phyloP scores from a whole-genome alignment of 2,888 invertebrate genomes.

The Thereva unica region DNA sequence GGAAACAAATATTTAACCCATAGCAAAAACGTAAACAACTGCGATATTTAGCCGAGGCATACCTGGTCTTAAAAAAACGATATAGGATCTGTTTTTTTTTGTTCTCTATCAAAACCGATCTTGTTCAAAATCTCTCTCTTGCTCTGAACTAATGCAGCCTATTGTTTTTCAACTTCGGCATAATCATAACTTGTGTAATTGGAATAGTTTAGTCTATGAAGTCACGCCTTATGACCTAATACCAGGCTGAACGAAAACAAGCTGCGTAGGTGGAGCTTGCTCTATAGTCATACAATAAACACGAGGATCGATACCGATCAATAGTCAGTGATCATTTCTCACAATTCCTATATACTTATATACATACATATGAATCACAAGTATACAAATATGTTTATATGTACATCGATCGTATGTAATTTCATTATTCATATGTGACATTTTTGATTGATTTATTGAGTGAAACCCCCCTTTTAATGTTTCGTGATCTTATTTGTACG shows the following conservation, averaged over 20 bases:
- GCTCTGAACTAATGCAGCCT: too few relatives aligned
- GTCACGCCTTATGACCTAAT: constrained; percentile 30
- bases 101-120: too few relatives aligned
- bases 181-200: too few relatives aligned
- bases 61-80: too few relatives aligned
- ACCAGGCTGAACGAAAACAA: not conserved
- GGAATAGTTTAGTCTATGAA: constrained; percentile 9
- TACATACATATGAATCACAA: too few relatives aligned
- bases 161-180: too few relatives aligned
- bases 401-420: constrained; percentile 26
- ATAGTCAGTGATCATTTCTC: constrained; percentile 27
- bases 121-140: too few relatives aligned
- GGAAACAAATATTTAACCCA: too few relatives aligned
- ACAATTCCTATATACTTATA: too few relatives aligned
- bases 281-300: not conserved
- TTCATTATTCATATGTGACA: constrained; percentile 26
- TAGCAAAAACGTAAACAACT: too few relatives aligned
- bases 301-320: constrained; percentile 28
- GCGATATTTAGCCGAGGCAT: too few relatives aligned
- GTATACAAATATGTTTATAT: constrained; percentile 26
- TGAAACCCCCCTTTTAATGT: not conserved
- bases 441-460: constrained; percentile 36
- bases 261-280: constrained; percentile 15
- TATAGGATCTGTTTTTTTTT: too few relatives aligned
- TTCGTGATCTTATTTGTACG: constrained; percentile 3